Conservation (phyloP, 2,113 vertebrate genomes). For the Lathamus discolor region DNA sequence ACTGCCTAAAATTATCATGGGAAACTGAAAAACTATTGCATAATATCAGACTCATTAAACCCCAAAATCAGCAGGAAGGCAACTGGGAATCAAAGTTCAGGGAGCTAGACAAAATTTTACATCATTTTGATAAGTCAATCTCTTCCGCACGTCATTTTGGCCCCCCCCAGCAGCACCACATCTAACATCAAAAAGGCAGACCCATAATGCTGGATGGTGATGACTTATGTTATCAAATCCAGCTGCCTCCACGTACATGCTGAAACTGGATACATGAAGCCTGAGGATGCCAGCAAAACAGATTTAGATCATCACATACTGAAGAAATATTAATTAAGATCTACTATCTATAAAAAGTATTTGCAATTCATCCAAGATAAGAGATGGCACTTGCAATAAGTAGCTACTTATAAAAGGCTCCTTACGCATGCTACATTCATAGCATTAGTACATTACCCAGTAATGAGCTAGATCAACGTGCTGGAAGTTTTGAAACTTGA, state of each 20-base stretch:
- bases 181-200: neutral
- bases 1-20: neutral
- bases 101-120: neutral
- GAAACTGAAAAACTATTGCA: neutral
- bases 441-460: constrained; percentile 13
- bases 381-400: neutral
- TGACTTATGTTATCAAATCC: neutral
- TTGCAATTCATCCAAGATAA: constrained; percentile 8
- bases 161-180: constrained; percentile 53
- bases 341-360: constrained; percentile 35
- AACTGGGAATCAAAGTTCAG: neutral
- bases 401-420: neutral
- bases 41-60: neutral
- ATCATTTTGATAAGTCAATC: neutral
- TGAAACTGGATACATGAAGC: constrained; percentile 49
- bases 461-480: neutral
- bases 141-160: constrained; percentile 3
- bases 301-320: constrained; percentile 33
- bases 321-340: constrained; percentile 46
- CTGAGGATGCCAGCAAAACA: constrained; percentile 26
- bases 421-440: neutral
- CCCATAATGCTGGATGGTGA: neutral
- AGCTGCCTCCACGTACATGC: neutral
- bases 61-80: neutral
- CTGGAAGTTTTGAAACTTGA: neutral